Evolutionary conservation across 2,888 invertebrate genomes (phyloP), one percentile per base, ranked within the genome.

Genomic region (Xestia ashworthii): DNA sequence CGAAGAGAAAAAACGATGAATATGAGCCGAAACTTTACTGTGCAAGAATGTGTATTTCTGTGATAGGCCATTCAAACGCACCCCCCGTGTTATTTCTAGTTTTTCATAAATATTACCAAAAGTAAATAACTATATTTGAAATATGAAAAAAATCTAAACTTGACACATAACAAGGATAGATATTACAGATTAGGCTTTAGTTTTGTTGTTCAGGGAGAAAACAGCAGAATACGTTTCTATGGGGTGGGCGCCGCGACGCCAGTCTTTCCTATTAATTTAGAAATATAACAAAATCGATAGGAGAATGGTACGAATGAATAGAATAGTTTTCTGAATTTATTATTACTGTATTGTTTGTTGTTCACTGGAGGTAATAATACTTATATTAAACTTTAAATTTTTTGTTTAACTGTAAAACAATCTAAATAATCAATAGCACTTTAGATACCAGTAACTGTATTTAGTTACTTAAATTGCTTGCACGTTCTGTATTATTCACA

Each of bases 401-500:
- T 32, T 32, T 32, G 32, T 32, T 32, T 32, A 41, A 41, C 41
- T 41, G 41, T 44, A 9, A 9, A 44, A 44, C 44, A 44, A 44
- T 44, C 8, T 44, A 44, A 44, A 9, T 0, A 44, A 6, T 6
- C 44, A 44, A 6, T 44, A 9, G 8, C 44, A 8, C 0, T 3
- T 32, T 32, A 32, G 32, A 32, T 9, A 44, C 1, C 44, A 44
- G 44, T 44, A 9, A 0, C 46, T 16, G 2, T 9, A 22, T 5
- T 12, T 8, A 14, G 25, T 25, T 4, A 83, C 58, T 78, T 64
- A 78, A 69, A 69, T 69, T 46, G 25, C 66, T 58, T 48, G 60
- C 55, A 73, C 48, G n/a, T 60, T 69, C 60, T 65, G 65, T 71
- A 69, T 64, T 70, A 25, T 70, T 75, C 66, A 55, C 55, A 65